Evolutionary conservation across 2,888 invertebrate genomes (phyloP), one percentile per base, ranked within the genome.

Genomic region (Capitulum mitella): DNA sequence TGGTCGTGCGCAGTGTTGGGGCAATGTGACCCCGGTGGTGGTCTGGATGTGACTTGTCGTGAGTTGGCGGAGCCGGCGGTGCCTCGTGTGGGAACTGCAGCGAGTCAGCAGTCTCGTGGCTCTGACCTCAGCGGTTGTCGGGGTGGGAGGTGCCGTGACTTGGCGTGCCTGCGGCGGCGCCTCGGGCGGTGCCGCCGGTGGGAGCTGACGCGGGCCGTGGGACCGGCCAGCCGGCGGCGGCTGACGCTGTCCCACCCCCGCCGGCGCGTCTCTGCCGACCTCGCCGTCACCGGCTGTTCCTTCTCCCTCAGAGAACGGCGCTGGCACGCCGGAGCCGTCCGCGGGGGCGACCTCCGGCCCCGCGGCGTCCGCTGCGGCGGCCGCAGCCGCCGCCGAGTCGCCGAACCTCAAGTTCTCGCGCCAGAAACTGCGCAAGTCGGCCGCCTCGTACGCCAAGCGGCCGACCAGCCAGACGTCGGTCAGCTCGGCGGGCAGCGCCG

Each of bases 381-480:
- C 70, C 12, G 32, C 32, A 32, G 16, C 32, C 64, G 70, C 37
- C 70, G 37, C 70, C 22, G 37, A 70, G 70, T 70, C 70, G 37
- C 70, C 70, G 34, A 37, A 22, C 70, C 37, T 70, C 0, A 70
- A 70, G 70, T 70, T 70, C 37, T 70, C 70, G 37, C 70, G 70
- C 37, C 34, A 37, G 37, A 70, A 70, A 37, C 70, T 70, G 70
- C 70, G 70, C 37, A 70, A 70, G 37, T 70, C 70, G 22, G 70
- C 70, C 0, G 64, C 64, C 64, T 22, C 8, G 19, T 70, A 70
- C 70, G 22, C 37, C 37, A 70, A 70, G 37, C 70, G 70, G 34
- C 70, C 70, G 22, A 70, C 22, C 70, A 70, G 70, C 37, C 70
- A 70, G 70, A 70, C 70, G 22, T 70, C 70, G 34, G 70, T 70